Evolutionary conservation across 2,888 invertebrate genomes (phyloP).

Genomic region (Mayetiola destructor): DNA sequence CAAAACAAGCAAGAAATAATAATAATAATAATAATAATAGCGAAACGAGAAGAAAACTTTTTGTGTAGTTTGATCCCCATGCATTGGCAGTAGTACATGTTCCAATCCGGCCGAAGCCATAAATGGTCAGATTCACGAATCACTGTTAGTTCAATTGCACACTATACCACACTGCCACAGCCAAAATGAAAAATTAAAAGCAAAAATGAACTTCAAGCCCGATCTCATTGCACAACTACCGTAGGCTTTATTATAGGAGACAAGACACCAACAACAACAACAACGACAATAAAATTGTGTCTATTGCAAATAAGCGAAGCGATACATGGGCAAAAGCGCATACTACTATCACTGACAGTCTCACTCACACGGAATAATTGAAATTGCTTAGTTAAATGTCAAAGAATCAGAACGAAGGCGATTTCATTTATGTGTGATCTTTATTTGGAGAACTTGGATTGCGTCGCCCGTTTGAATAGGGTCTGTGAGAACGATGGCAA

Average conservation of each 20-base stretch:
- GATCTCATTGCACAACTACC: constrained; percentile 7
- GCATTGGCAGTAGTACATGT: constrained; percentile 3
- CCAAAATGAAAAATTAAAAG: not conserved
- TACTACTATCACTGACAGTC: not conserved
- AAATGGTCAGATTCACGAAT: constrained; percentile 9
- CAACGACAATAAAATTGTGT: constrained; percentile 12
- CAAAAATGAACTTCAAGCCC: not conserved
- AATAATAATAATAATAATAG: no score
- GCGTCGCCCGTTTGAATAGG: not conserved
- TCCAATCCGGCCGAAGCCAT: constrained; percentile 8
- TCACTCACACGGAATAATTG: constrained; percentile 7
- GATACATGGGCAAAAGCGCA: not conserved
- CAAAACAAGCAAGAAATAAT: no score
- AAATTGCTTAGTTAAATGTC: constrained; percentile 10
- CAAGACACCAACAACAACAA: no score
- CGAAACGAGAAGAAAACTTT: not conserved
- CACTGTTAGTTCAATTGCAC: not conserved
- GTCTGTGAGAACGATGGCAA: constrained; percentile 10
- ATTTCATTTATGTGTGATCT: constrained; percentile 10
- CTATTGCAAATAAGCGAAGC: constrained; percentile 4
- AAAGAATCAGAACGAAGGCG: constrained; percentile 7
- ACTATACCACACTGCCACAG: not conserved
- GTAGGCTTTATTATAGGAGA: constrained; percentile 7
- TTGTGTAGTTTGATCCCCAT: no score
- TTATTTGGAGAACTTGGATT: not conserved